These are phyloP conservation scores for Netelia melanura DNA, from an alignment of 2,888 invertebrate species.

Conservation along the genomic window DNA sequence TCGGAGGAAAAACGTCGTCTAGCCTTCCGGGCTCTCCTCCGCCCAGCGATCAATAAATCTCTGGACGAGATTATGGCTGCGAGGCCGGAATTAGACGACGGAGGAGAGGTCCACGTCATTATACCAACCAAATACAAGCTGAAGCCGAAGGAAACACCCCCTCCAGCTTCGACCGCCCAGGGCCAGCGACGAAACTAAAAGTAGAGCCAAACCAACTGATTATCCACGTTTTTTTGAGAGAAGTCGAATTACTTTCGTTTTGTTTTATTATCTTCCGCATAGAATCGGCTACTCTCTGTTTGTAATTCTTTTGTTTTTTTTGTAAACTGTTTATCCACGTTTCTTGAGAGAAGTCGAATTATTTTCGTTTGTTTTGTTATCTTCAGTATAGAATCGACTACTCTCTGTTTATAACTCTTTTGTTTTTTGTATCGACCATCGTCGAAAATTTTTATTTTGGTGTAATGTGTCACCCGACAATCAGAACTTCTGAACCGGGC, in stretches of 20 bases:
- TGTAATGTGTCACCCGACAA: background rate
- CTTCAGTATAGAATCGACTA: no score
- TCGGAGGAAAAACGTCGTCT: constrained; percentile 3
- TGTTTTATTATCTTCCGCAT: no score
- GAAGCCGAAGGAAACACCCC: background rate
- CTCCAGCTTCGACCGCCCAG: background rate
- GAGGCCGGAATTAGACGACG: background rate
- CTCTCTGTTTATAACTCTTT: background rate
- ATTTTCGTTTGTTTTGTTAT: background rate
- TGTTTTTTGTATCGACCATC: no score
- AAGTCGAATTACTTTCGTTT: no score
- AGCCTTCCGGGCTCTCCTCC: background rate
- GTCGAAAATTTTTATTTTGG: no score
- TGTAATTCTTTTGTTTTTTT: no score
- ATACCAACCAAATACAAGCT: constrained; percentile 2
- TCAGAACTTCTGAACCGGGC: no score
- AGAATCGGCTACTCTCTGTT: no score
- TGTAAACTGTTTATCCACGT: background rate
- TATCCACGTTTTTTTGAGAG: no score
- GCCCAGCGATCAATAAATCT: background rate
- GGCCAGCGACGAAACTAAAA: background rate
- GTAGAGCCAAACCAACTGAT: background rate
- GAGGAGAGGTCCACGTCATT: background rate
- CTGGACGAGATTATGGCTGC: background rate
- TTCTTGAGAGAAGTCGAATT: background rate